phyloP scores from a whole-genome alignment of 2,113 vertebrate species.

The Zosterops lateralis region DNA sequence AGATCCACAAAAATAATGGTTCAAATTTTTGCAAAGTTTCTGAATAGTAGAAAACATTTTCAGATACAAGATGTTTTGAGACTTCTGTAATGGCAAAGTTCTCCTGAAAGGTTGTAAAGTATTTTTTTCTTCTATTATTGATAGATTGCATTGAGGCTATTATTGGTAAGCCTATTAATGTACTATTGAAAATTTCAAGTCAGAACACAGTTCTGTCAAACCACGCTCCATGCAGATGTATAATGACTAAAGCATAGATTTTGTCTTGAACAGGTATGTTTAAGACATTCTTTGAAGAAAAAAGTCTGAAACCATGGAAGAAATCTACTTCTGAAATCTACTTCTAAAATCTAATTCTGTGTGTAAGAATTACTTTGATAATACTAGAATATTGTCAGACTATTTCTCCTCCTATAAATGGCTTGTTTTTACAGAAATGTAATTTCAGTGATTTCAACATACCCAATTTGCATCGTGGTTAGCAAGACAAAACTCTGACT shows the following conservation, averaged over 20 bases:
- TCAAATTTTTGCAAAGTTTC: neutral
- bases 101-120: neutral
- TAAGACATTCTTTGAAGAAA: neutral
- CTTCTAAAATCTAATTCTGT: neutral
- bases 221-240: rapidly evolving
- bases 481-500: neutral
- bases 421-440: neutral
- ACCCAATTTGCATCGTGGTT: neutral
- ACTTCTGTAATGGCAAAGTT: neutral
- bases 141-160: neutral
- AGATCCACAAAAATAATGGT: neutral
- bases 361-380: neutral
- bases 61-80: neutral
- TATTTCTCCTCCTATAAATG: neutral
- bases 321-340: neutral
- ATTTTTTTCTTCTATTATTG: neutral
- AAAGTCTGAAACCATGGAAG: neutral
- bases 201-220: neutral
- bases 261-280: neutral
- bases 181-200: neutral
- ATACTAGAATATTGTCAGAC: neutral
- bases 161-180: neutral
- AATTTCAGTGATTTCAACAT: neutral
- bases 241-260: neutral
- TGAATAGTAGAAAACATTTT: neutral